A percentile compares a stretch with the other conserved stretches of the same genome.
Evolutionary conservation across 2,113 vertebrate species (phyloP).

Genomic region (Catagonus wagneri): DNA sequence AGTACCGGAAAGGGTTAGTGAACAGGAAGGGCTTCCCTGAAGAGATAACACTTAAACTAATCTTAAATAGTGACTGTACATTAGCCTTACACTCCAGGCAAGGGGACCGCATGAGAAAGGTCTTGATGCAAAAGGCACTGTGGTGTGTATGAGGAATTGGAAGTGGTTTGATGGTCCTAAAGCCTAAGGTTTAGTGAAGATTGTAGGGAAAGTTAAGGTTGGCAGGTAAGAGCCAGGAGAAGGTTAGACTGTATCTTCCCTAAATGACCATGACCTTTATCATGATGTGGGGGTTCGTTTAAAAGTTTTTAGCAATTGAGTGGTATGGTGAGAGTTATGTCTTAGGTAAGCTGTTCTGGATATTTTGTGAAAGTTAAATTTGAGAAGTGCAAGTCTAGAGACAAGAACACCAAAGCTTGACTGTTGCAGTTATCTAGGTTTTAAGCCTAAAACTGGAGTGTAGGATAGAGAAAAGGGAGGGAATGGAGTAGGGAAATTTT

Average conservation of each 20-base stretch:
- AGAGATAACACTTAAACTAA: background rate
- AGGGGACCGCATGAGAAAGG: background rate
- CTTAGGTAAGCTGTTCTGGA: background rate
- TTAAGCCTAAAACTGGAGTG: background rate
- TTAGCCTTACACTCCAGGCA: background rate
- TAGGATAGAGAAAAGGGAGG: background rate
- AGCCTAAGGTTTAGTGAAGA: background rate
- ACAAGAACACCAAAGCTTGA: constrained; percentile 5
- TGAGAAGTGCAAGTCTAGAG: background rate
- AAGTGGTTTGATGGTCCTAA: background rate
- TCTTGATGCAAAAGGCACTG: background rate
- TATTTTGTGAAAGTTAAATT: constrained; percentile 21
- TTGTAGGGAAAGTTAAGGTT: background rate
- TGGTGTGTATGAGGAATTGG: background rate
- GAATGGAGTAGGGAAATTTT: background rate
- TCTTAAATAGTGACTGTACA: background rate
- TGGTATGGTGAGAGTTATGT: background rate
- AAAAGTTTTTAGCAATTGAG: background rate
- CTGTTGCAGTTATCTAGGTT: background rate
- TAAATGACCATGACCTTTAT: background rate
- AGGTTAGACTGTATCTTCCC: background rate
- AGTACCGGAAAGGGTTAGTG: background rate
- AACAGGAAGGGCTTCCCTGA: background rate
- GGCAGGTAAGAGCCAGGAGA: background rate
- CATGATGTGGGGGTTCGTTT: background rate